Percentiles rank a stretch among this genome's conserved stretches.
phyloP scores from a whole-genome alignment of 2,797 vertebrate species.

The Coccyzus lansbergi region DNA sequence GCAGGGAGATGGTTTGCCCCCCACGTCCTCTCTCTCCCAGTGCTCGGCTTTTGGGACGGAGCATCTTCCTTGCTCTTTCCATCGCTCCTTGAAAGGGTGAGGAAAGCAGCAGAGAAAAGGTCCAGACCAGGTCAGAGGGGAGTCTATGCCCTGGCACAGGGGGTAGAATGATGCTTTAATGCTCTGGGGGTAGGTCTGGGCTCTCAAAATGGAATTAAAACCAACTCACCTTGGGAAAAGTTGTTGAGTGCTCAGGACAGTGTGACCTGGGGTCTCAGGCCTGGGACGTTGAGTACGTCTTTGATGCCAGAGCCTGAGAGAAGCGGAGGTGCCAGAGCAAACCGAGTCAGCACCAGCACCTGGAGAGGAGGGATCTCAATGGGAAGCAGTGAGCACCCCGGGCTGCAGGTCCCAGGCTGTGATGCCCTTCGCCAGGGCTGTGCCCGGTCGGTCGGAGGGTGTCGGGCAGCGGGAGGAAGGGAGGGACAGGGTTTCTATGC shows the following conservation, averaged over 20 bases:
- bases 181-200: background rate
- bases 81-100: background rate
- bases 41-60: background rate
- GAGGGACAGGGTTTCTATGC: background rate
- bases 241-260: fast-evolving
- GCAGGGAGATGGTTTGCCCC: background rate
- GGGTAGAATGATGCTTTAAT: background rate
- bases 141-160: fast-evolving
- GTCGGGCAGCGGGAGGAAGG: fast-evolving
- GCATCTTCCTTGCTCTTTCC: too few relatives aligned
- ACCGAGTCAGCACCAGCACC: fast-evolving
- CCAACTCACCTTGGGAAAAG: background rate
- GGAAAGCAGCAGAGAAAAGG: background rate
- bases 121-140: fast-evolving
- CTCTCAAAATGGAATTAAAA: background rate
- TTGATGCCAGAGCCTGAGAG: background rate
- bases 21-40: fast-evolving
- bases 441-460: background rate
- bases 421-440: fast-evolving
- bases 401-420: background rate
- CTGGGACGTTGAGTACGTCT: fast-evolving
- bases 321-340: fast-evolving
- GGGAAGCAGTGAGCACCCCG: background rate
- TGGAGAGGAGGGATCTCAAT: fast-evolving
- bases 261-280: too few relatives aligned